Evolutionary conservation across 2,888 invertebrate genomes (phyloP).

Genomic region (Melitaea athalia): DNA sequence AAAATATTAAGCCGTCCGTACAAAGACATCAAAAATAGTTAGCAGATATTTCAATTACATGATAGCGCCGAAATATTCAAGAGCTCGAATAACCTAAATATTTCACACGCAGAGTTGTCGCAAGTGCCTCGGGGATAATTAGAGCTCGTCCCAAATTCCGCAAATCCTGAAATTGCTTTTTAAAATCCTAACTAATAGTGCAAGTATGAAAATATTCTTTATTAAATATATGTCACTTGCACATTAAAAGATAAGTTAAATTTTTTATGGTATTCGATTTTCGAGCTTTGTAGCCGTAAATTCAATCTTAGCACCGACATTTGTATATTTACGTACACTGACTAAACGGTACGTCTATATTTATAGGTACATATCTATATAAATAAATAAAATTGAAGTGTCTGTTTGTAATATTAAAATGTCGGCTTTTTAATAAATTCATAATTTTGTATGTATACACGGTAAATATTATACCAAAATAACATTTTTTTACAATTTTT

Average conservation of each 20-base stretch:
- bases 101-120: constrained; percentile 28
- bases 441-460: too few relatives aligned
- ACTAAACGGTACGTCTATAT: too few relatives aligned
- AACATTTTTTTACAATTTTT: too few relatives aligned
- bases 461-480: too few relatives aligned
- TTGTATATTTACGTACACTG: too few relatives aligned
- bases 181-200: constrained; percentile 53
- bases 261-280: too few relatives aligned
- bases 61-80: constrained; percentile 25
- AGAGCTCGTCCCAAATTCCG: constrained; percentile 28
- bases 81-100: constrained; percentile 29
- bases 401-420: too few relatives aligned
- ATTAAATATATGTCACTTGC: neutral
- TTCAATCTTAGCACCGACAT: too few relatives aligned
- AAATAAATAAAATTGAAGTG: too few relatives aligned
- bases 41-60: constrained; percentile 25
- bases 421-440: too few relatives aligned
- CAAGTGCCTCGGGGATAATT: constrained; percentile 30
- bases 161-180: constrained; percentile 22
- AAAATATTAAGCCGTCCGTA: neutral
- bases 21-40: constrained; percentile 10
- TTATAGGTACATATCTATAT: too few relatives aligned
- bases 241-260: neutral
- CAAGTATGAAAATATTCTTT: constrained; percentile 27
- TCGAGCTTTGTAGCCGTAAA: too few relatives aligned